Percentiles rank a stretch among this genome's conserved stretches.
Evolutionary conservation across 2,888 invertebrate genomes (phyloP).

Genomic region (Sinhomidia bicolor): DNA sequence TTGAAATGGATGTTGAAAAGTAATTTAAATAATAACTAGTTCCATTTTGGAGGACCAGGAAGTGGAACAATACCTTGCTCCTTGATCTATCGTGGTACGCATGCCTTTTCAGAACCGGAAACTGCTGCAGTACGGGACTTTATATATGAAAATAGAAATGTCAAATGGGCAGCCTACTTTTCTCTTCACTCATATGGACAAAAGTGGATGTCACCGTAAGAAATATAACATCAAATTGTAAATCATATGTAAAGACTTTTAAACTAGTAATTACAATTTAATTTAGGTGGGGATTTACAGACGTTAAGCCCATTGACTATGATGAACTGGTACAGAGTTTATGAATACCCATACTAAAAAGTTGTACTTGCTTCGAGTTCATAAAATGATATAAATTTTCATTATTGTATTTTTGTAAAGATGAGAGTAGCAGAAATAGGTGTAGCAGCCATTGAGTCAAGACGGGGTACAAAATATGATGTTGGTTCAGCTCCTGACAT

Average conservation of each 20-base stretch:
- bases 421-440: slow-evolving; percentile 80
- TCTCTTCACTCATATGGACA: slow-evolving; percentile 91
- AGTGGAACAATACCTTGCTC: slow-evolving; percentile 81
- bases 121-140: slow-evolving; percentile 85
- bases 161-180: slow-evolving; percentile 84
- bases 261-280: neutral
- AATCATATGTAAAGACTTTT: neutral
- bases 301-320: slow-evolving; percentile 80
- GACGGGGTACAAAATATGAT: slow-evolving; percentile 81
- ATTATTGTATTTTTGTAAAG: slow-evolving; percentile 68
- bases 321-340: slow-evolving; percentile 80
- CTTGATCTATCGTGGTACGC: slow-evolving; percentile 82
- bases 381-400: too few relatives aligned
- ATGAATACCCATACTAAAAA: neutral
- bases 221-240: slow-evolving; percentile 83
- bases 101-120: slow-evolving; percentile 87
- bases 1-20: too few relatives aligned
- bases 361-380: too few relatives aligned
- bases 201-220: slow-evolving; percentile 88
- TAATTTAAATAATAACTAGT: too few relatives aligned
- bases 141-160: slow-evolving; percentile 52
- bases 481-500: slow-evolving; percentile 80
- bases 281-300: slow-evolving; percentile 84
- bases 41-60: slow-evolving; percentile 89
- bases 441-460: slow-evolving; percentile 80